Conservation (phyloP, 1,140 invertebrate genomes). For the Drosophila sp. region DNA sequence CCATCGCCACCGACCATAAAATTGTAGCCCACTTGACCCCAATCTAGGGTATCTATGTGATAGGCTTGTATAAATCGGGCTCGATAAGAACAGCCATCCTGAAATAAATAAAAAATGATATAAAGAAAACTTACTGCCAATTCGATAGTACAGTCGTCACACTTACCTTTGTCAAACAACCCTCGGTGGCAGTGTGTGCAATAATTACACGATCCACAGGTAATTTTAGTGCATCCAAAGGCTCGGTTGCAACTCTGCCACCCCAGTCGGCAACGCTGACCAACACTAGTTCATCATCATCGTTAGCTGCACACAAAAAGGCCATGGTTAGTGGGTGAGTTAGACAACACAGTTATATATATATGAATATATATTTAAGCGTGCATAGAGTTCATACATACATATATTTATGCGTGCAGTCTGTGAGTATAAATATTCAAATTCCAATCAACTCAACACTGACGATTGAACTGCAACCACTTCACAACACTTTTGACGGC, state of each 20-base stretch:
- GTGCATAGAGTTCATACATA: conserved; percentile 26
- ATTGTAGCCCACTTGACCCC: conserved; percentile 88
- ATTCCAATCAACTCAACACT: conserved; percentile 46
- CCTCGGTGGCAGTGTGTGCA: conserved; percentile 85
- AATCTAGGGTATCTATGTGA: conserved; percentile 86
- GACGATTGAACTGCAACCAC: conserved; percentile 10
- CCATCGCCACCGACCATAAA: conserved; percentile 87
- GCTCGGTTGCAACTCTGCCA: conserved; percentile 85
- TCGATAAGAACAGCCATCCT: conserved; percentile 60
- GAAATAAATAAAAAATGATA: not conserved
- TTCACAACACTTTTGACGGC: conserved; percentile 34
- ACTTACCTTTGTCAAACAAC: conserved; percentile 85
- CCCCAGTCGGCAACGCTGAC: conserved; percentile 86
- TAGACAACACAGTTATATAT: conserved; percentile 5
- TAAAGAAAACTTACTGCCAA: not conserved
- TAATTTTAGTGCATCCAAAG: conserved; percentile 73
- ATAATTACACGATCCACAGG: conserved; percentile 86
- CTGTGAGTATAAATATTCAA: conserved; percentile 23
- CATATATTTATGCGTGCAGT: conserved; percentile 33
- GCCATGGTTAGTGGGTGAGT: conserved; percentile 27
- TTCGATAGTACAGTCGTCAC: not conserved
- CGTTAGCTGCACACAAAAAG: conserved; percentile 36
- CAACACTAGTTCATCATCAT: conserved; percentile 46
- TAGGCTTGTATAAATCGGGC: conserved; percentile 86
- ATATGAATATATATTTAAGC: not conserved